Conservation (phyloP, 2,888 invertebrate species). For the Machimus atricapillus region DNA sequence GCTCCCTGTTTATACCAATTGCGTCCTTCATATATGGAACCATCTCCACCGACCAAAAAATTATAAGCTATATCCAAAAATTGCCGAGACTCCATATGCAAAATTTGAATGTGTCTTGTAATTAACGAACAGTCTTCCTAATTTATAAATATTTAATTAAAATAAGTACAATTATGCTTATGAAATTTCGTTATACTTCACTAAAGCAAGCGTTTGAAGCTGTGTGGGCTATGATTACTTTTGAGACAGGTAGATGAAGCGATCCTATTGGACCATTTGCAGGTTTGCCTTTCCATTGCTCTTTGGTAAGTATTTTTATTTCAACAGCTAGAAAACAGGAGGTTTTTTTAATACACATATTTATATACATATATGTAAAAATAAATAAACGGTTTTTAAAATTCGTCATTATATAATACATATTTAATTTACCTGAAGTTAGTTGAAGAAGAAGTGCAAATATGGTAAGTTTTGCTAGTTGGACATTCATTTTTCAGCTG, state of each 20-base stretch:
- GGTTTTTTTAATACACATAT: too few relatives aligned
- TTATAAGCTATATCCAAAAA: constrained; percentile 70
- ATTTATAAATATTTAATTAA: neutral
- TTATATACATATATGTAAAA: too few relatives aligned
- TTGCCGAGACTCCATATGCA: neutral
- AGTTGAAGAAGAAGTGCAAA: neutral
- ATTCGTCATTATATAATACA: too few relatives aligned
- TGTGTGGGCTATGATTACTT: neutral
- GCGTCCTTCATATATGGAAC: constrained; percentile 75
- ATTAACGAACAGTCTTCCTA: constrained; percentile 50
- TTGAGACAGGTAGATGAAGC: neutral
- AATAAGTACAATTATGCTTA: neutral
- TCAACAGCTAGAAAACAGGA: neutral
- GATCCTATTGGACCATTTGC: neutral
- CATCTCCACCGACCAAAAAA: constrained; percentile 81
- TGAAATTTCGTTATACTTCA: neutral
- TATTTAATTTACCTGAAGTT: neutral
- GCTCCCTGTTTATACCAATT: constrained; percentile 78
- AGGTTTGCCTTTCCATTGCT: neutral
- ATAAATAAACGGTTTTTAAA: too few relatives aligned
- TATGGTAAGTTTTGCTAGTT: neutral
- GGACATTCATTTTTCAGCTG: neutral
- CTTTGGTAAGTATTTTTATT: neutral
- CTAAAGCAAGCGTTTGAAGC: neutral
- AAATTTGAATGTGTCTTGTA: neutral